phyloP scores from a whole-genome alignment of 2,113 vertebrate species.

The Melanerpes formicivorus region DNA sequence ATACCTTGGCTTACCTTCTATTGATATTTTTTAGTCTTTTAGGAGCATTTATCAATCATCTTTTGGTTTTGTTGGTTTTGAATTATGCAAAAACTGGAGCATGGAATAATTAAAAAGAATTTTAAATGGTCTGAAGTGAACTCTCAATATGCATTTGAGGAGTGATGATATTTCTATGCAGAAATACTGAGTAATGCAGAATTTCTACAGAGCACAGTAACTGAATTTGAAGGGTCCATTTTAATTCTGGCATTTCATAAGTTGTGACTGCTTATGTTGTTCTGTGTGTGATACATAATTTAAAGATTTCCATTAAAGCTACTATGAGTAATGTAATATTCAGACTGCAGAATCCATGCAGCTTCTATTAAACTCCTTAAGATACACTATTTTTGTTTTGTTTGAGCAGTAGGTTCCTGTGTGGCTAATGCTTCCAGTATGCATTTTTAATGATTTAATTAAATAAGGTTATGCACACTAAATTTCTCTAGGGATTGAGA shows the following conservation, averaged over 20 bases:
- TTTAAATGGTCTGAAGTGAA: background rate
- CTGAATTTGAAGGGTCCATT: background rate
- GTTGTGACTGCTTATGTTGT: background rate
- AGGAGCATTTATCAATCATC: background rate
- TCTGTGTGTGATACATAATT: conserved; percentile 19
- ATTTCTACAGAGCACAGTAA: background rate
- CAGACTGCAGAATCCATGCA: background rate
- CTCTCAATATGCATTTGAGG: background rate
- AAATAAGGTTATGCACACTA: background rate
- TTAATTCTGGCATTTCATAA: conserved; percentile 6
- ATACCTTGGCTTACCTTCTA: background rate
- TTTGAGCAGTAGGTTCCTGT: background rate
- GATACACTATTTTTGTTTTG: background rate
- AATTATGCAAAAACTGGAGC: background rate
- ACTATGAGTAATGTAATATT: background rate
- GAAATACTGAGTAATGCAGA: background rate
- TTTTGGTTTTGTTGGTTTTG: background rate
- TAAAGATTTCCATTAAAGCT: conserved; percentile 36
- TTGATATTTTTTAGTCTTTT: background rate
- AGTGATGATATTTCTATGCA: background rate
- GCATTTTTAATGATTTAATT: conserved; percentile 28
- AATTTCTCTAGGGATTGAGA: background rate
- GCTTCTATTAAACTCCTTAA: background rate
- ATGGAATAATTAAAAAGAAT: background rate
- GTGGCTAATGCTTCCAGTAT: background rate